Evolutionary conservation across 2,113 vertebrate species (phyloP), one percentile per base, ranked within the genome.

Genomic region (Thamnophis sirtalis): DNA sequence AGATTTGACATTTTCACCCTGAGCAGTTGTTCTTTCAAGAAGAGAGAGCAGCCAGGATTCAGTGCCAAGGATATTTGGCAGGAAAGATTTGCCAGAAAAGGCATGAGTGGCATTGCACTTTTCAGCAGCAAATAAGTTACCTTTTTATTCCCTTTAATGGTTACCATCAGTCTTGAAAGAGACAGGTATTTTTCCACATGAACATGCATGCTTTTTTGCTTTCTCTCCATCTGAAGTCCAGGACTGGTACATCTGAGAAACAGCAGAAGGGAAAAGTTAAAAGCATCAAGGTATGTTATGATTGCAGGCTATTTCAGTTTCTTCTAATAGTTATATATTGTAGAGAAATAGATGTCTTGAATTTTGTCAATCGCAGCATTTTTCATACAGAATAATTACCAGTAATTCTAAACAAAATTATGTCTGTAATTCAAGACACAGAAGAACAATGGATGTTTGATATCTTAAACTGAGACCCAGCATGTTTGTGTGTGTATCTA

Each of bases 261-360:
- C 48, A 28, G 87, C 48, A 86, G 88, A 51, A 60, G 48, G 60
- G 28, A 60, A 85, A 84, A 89, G 43, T 49, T 56, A 38, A 80
- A n/a, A 84, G 21, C 73, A 85, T 60, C 87, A 89, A 88, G 91
- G 91, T 92, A 92, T 58, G 91, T 92, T 24, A 91, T 11, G 33
- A 43, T 24, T 5, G 3, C n/a, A 85, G 15, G 9, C 85, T 2
- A 43, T 88, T 92, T 2, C 68, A 51, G 43, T 87, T 50, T 73
- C 48, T 51, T 24, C 21, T 87, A 54, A 28, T 17, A 17, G 51
- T 53, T 68, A 51, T 38, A 85, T 22, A 33, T 33, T 85, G 28
- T 3, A 24, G n/a, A 24, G 11, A 89, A 58, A 88, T 11, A 26
- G 24, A 51, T 84, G 63, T 53, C 51, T 54, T 8, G 55, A 28